Percentiles rank a stretch among this genome's conserved stretches.
Conservation (phyloP, 2,888 invertebrate genomes). For the Oligia latruncula region DNA sequence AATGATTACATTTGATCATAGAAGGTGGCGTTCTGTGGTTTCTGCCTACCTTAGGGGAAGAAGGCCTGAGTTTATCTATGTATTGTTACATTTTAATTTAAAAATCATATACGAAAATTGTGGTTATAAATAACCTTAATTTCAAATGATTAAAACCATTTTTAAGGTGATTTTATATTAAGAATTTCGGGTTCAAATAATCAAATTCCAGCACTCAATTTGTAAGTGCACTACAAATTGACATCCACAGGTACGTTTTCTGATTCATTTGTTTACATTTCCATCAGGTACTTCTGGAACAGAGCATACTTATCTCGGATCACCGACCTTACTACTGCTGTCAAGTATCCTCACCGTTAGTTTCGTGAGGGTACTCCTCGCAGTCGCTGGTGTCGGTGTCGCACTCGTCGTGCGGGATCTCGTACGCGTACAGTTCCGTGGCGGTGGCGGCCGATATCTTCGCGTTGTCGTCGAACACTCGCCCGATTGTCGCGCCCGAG, state of each 20-base stretch:
- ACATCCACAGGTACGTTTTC: not conserved
- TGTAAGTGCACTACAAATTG: not conserved
- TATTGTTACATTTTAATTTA: too few relatives aligned
- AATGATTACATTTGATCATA: too few relatives aligned
- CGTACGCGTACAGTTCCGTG: constrained; percentile 62
- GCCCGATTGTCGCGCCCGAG: constrained; percentile 92
- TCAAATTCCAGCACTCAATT: not conserved
- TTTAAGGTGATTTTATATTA: not conserved
- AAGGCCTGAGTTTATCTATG: too few relatives aligned
- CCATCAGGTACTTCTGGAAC: not conserved
- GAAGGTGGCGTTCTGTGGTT: too few relatives aligned
- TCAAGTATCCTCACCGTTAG: constrained; percentile 50
- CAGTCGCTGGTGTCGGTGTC: constrained; percentile 53
- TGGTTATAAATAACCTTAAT: too few relatives aligned
- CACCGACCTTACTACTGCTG: not conserved
- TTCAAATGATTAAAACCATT: not conserved
- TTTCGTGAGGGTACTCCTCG: constrained; percentile 34
- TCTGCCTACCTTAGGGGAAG: too few relatives aligned
- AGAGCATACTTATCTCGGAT: not conserved
- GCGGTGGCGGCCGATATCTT: constrained; percentile 88
- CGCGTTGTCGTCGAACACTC: constrained; percentile 88
- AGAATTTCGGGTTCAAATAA: not conserved
- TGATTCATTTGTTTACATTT: not conserved
- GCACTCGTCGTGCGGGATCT: constrained; percentile 52
- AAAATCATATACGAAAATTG: too few relatives aligned